These are phyloP conservation scores for Teinopalpus imperialis DNA, from an alignment of 2,888 invertebrate genomes.

Conservation along the genomic window DNA sequence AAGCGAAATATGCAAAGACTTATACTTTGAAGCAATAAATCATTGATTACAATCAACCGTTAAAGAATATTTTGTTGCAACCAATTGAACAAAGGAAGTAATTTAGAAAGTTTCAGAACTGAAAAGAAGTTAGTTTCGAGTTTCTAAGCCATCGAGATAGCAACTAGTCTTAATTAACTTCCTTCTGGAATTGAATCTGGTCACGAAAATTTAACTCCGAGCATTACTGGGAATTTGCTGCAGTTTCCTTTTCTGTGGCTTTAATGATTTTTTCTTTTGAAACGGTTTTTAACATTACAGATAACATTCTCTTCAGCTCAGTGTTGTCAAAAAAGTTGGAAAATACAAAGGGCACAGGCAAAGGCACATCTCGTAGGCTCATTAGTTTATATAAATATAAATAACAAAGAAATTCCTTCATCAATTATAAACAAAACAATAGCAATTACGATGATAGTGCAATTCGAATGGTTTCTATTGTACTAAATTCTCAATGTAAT, in stretches of 20 bases:
- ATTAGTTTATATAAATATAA: too few species aligned
- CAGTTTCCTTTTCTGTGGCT: conserved; percentile 6
- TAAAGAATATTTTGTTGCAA: background rate
- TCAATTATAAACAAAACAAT: too few species aligned
- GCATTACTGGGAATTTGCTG: conserved; percentile 15
- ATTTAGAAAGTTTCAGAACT: conserved; percentile 17
- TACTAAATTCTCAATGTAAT: too few species aligned
- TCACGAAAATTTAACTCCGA: conserved; percentile 21
- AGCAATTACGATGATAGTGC: too few species aligned
- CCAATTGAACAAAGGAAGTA: conserved; percentile 8
- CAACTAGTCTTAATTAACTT: conserved; percentile 22
- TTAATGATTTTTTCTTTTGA: conserved; percentile 8
- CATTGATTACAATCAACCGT: conserved; percentile 11
- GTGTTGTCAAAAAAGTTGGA: too few species aligned
- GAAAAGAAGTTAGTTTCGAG: conserved; percentile 16
- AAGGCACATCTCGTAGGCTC: too few species aligned
- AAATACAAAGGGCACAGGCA: too few species aligned
- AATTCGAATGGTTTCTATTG: too few species aligned
- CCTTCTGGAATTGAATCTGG: conserved; percentile 20
- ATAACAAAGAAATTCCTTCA: too few species aligned
- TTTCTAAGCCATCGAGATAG: conserved; percentile 7
- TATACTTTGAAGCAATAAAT: too few species aligned
- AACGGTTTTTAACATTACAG: background rate
- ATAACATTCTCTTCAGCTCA: too few species aligned
- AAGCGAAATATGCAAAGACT: too few species aligned